A percentile compares a stretch with the other conserved stretches of the same genome.
Evolutionary conservation across 2,888 invertebrate species (phyloP).

Genomic region (Hydrotaea cyrtoneurina): DNA sequence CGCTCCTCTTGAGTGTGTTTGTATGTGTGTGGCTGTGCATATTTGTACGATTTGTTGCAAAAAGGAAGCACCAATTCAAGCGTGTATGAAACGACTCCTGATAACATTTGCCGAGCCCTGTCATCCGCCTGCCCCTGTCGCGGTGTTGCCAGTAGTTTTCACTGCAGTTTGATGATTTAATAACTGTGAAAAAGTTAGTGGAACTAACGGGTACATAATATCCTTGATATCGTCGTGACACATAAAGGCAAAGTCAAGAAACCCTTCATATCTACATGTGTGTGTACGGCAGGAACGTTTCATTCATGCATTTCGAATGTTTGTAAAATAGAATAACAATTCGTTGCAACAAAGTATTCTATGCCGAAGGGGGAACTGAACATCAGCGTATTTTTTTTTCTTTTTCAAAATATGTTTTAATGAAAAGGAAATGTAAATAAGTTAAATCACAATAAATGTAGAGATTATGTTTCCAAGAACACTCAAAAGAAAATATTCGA

Average conservation of each 20-base stretch:
- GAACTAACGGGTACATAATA: conserved; percentile 18
- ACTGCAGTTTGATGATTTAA: conserved; percentile 22
- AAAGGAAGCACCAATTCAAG: conserved; percentile 7
- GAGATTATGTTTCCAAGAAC: no score
- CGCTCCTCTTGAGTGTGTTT: no score
- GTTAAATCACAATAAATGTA: no score
- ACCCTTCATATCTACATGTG: not conserved
- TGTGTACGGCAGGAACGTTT: not conserved
- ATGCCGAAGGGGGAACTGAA: no score
- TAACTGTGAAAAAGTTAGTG: conserved; percentile 28
- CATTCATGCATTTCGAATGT: not conserved
- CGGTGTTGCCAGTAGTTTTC: not conserved
- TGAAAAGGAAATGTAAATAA: no score
- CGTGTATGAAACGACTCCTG: not conserved
- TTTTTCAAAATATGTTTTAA: no score
- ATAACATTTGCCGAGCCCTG: not conserved
- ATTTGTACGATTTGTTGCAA: not conserved
- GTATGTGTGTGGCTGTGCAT: not conserved
- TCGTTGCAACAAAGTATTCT: not conserved
- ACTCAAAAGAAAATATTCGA: no score
- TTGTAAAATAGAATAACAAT: not conserved
- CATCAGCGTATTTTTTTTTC: no score
- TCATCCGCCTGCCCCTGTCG: not conserved
- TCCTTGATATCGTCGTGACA: conserved; percentile 22
- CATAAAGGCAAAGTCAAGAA: conserved; percentile 6